These are phyloP conservation scores for Salvelinus sp. DNA, from an alignment of 2,113 vertebrate genomes.

Conservation along the genomic window DNA sequence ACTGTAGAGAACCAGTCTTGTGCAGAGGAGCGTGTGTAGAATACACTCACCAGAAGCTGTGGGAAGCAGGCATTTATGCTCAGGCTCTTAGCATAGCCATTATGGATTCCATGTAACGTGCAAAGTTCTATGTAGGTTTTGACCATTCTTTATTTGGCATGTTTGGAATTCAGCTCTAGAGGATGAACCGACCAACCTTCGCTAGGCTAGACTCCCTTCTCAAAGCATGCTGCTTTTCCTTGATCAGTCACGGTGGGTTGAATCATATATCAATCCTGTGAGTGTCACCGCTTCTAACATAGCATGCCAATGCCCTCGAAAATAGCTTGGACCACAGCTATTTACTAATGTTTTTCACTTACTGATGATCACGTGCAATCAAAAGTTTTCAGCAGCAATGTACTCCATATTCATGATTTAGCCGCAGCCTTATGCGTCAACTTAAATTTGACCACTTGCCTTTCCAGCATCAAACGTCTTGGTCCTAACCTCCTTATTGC, in stretches of 20 bases:
- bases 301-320: neutral
- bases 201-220: slow-evolving; percentile 24
- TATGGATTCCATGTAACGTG: slow-evolving; percentile 77
- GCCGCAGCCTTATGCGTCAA: neutral
- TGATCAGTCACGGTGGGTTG: slow-evolving; percentile 10
- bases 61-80: slow-evolving; percentile 67
- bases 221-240: slow-evolving; percentile 22
- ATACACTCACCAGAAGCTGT: slow-evolving; percentile 55
- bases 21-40: slow-evolving; percentile 36
- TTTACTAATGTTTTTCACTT: slow-evolving; percentile 8
- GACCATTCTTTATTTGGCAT: slow-evolving; percentile 71
- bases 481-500: slow-evolving; percentile 4
- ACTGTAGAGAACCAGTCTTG: slow-evolving; percentile 40
- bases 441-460: slow-evolving; percentile 2
- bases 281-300: slow-evolving; percentile 19
- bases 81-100: slow-evolving; percentile 67
- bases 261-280: slow-evolving; percentile 13
- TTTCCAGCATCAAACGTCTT: slow-evolving; percentile 12
- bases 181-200: slow-evolving; percentile 46
- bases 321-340: slow-evolving; percentile 6
- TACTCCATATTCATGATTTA: slow-evolving; percentile 13
- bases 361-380: slow-evolving; percentile 10
- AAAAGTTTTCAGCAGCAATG: slow-evolving; percentile 31
- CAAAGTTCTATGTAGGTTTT: slow-evolving; percentile 74
- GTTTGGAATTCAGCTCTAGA: slow-evolving; percentile 68